Percentiles rank a stretch among this genome's conserved stretches.
These are phyloP conservation scores for Mythimna pallens DNA, from an alignment of 2,888 invertebrate genomes.

Conservation along the genomic window DNA sequence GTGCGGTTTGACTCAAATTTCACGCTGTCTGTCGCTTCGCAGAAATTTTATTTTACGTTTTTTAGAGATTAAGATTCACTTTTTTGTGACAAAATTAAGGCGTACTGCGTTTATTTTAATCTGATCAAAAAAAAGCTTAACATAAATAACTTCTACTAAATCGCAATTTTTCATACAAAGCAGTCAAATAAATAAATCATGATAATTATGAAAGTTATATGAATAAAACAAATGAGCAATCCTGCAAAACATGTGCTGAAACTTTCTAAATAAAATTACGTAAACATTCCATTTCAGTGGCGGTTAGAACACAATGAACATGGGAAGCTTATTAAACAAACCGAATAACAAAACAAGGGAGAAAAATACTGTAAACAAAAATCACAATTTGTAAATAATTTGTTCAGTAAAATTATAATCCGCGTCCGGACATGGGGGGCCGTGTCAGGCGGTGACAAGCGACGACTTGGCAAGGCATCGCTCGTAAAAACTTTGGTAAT, in stretches of 20 bases:
- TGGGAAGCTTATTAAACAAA: constrained; percentile 55
- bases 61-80: constrained; percentile 1
- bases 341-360: constrained; percentile 67
- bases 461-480: constrained; percentile 81
- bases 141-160: neutral
- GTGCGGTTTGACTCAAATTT: constrained; percentile 38
- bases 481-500: constrained; percentile 90
- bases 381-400: constrained; percentile 87
- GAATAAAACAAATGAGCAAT: constrained; percentile 36
- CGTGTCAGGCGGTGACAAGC: constrained; percentile 84
- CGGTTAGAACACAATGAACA: constrained; percentile 42
- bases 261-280: constrained; percentile 32
- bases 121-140: constrained; percentile 9
- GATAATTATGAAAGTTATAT: constrained; percentile 7
- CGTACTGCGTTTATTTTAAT: constrained; percentile 4
- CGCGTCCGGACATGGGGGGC: constrained; percentile 83
- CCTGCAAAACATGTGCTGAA: constrained; percentile 29
- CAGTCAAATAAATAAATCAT: constrained; percentile 6
- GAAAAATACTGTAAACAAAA: constrained; percentile 67
- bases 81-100: constrained; percentile 1
- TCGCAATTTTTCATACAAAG: neutral
- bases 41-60: constrained; percentile 18
- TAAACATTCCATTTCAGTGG: constrained; percentile 21
- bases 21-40: constrained; percentile 9
- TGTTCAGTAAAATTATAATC: constrained; percentile 85